Percentiles rank a stretch among this genome's conserved stretches.
Evolutionary conservation across 2,113 vertebrate genomes (phyloP).

Genomic region (Nothocercus julius): DNA sequence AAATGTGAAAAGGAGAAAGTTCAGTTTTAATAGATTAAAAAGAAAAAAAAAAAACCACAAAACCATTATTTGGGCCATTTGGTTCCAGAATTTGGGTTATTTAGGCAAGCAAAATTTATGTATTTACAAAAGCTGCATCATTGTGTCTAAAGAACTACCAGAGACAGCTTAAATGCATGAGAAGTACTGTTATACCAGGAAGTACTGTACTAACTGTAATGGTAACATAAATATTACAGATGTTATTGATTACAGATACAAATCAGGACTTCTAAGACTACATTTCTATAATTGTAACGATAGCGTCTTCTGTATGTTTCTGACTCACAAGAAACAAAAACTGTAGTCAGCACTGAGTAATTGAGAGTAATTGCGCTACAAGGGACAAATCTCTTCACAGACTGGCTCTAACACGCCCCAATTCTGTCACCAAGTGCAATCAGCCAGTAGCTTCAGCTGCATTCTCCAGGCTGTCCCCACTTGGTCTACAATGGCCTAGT

Average conservation of each 20-base stretch:
- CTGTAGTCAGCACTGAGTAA: background rate
- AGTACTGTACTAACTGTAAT: background rate
- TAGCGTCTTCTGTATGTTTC: background rate
- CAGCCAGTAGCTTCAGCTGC: background rate
- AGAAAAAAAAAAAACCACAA: background rate
- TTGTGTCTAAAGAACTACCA: background rate
- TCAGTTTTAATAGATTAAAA: background rate
- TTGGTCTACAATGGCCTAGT: background rate
- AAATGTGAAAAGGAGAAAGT: background rate
- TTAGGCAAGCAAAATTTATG: background rate
- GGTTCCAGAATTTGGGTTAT: background rate
- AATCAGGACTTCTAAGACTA: background rate
- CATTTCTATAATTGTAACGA: background rate
- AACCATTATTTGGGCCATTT: background rate
- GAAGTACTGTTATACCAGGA: background rate
- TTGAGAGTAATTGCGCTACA: background rate
- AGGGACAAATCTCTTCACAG: background rate
- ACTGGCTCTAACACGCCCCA: background rate
- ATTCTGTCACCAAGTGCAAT: background rate
- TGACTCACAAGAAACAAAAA: conserved; percentile 6
- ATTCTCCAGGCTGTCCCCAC: background rate
- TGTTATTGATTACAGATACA: conserved; percentile 44
- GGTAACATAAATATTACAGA: conserved; percentile 22
- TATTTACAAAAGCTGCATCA: background rate
- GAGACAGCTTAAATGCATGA: background rate